These are phyloP conservation scores for Nicator chloris DNA, from an alignment of 2,113 vertebrate species.

Conservation along the genomic window DNA sequence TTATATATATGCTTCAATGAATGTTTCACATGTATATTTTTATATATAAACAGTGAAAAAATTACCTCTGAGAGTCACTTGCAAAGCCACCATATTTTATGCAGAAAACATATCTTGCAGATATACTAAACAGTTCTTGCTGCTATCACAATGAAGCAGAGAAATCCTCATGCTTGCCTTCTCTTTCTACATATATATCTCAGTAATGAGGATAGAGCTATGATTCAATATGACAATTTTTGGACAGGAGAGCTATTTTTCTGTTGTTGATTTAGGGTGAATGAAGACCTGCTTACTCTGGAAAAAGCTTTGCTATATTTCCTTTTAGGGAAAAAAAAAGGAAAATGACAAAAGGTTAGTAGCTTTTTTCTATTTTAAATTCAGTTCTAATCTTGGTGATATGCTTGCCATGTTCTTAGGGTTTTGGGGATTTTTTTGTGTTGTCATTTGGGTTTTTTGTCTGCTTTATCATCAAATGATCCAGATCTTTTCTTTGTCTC, in stretches of 20 bases:
- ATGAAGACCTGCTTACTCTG: background rate
- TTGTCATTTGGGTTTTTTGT: background rate
- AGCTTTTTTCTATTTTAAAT: background rate
- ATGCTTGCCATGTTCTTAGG: background rate
- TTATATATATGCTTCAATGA: background rate
- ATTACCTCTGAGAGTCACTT: background rate
- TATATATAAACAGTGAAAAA: conserved; percentile 7
- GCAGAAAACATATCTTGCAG: background rate
- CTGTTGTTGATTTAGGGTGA: background rate
- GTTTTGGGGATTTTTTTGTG: accelerated
- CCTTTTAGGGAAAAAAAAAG: background rate
- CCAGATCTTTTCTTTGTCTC: background rate
- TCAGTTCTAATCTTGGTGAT: background rate
- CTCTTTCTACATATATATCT: background rate
- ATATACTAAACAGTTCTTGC: background rate
- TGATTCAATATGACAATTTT: conserved; percentile 1
- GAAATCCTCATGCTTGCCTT: background rate
- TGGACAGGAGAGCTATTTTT: background rate
- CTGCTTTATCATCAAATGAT: background rate
- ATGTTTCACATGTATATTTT: conserved; percentile 12
- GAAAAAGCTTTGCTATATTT: background rate
- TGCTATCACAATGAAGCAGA: conserved; percentile 4
- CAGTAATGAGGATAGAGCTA: background rate
- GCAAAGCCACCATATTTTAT: background rate
- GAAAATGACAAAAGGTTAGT: background rate